Evolutionary conservation across 2,888 invertebrate genomes (phyloP), one percentile per base, ranked within the genome.

Genomic region (Drosophila mimetica): DNA sequence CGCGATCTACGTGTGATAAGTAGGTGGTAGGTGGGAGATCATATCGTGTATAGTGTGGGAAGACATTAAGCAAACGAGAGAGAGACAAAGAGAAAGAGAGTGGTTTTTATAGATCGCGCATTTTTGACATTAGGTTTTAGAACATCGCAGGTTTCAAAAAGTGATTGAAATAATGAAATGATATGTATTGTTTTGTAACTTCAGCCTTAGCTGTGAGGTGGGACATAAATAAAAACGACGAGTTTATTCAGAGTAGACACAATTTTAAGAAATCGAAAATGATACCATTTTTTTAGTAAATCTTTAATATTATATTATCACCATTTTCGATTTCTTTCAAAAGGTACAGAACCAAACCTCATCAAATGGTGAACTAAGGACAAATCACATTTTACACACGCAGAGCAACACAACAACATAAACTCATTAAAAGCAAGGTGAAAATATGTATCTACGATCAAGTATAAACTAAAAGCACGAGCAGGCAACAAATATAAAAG

Each of bases 1-100:
- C 90, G 89, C 65, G 90, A 90, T 88, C 90, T 90, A 76, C 48
- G 54, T 75, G 64, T 58, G 60, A 52, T 36, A 36, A 34, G 30
- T 61, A 37, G 51, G 14, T 14, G 54, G 53, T 59, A 30, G 54
- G 28, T 34, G 54, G 28, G 52, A 34, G 42, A 42, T 37, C 44
- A 42, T 64, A 14, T 30, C 7, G 52, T 44, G 50, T 73, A 42
- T 52, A 57, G 44, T 46, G 39, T 55, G 53, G 66, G 57, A 73
- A 78, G 74, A 78, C 50, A 75, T 72, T 72, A 80, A 84, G 81
- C 78, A 84, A 80, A 72, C 54, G 57, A 60, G 69, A 66, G 64
- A 80, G 65, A 75, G 70, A 75, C 57, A 80, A 57, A 71, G 50
- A 54, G 34, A 57, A 28, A 58, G 42, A 69, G 34, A 39, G 22